Conservation (phyloP, 2,888 invertebrate genomes). For the Acrocera orbiculus region DNA sequence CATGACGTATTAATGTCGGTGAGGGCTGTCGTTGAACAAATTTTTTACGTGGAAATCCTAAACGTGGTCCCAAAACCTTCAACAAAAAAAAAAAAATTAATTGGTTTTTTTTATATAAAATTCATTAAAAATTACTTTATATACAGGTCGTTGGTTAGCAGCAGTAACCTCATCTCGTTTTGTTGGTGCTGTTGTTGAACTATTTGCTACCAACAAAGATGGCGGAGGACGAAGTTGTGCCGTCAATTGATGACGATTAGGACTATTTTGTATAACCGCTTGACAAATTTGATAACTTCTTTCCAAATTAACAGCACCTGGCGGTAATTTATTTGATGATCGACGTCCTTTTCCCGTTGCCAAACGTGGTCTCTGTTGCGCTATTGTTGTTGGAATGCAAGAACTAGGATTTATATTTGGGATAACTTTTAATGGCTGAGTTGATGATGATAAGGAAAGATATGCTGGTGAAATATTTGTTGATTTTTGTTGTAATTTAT, state of each 20-base stretch:
- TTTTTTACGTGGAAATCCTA: constrained; percentile 30
- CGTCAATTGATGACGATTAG: constrained; percentile 70
- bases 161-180: too few species aligned
- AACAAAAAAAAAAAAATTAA: constrained; percentile 7
- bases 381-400: constrained; percentile 27
- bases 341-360: constrained; percentile 28
- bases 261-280: constrained; percentile 85
- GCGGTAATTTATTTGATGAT: constrained; percentile 56
- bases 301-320: constrained; percentile 81
- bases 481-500: constrained; percentile 7
- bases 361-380: constrained; percentile 27
- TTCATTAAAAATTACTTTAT: not conserved
- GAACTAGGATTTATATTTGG: constrained; percentile 26
- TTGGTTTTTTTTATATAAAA: not conserved
- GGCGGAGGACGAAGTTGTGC: constrained; percentile 76
- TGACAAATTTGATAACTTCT: constrained; percentile 89
- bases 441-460: constrained; percentile 33
- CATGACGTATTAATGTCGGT: constrained; percentile 45
- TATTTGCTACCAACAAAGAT: constrained; percentile 38
- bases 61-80: constrained; percentile 22
- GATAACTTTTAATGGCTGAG: constrained; percentile 31
- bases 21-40: constrained; percentile 40
- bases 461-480: constrained; percentile 34
- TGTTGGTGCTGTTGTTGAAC: too few species aligned
- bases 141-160: not conserved